Evolutionary conservation across 2,113 vertebrate genomes (phyloP).

Genomic region (Hippocampus comes): DNA sequence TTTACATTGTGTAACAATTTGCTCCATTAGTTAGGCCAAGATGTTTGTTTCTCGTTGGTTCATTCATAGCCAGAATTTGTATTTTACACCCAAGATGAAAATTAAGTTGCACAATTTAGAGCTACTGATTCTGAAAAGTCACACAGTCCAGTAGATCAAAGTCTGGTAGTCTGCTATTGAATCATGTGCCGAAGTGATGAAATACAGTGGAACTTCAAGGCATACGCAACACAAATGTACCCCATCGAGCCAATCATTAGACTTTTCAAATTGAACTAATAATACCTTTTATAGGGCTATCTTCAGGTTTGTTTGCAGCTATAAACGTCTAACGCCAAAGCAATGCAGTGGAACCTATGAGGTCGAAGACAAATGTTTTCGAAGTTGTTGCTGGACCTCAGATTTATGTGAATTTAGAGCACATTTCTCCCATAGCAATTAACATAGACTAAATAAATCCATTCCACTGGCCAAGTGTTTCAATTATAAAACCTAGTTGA

Average conservation of each 20-base stretch:
- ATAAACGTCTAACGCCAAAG: not conserved
- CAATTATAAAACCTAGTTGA: not conserved
- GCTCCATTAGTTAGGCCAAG: not conserved
- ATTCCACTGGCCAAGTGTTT: not conserved
- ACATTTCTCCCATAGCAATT: too few relatives aligned
- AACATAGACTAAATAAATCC: too few relatives aligned
- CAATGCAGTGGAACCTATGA: not conserved
- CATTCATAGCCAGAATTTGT: not conserved
- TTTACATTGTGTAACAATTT: constrained; percentile 14
- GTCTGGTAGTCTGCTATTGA: not conserved
- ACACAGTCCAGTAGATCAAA: not conserved
- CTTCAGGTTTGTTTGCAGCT: not conserved
- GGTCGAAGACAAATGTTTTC: not conserved
- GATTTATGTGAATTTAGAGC: not conserved
- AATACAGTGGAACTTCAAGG: not conserved
- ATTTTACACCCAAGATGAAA: not conserved
- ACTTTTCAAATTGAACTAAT: not conserved
- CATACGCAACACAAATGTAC: not conserved
- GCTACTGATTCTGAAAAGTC: not conserved
- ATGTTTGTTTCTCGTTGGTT: not conserved
- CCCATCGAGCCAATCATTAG: not conserved
- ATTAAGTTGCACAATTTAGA: not conserved
- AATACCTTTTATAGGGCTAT: not conserved
- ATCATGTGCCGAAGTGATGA: not conserved
- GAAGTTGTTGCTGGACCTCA: not conserved